Evolutionary conservation across 2,797 vertebrate genomes (phyloP).

Genomic region (Clarias laeviceps): DNA sequence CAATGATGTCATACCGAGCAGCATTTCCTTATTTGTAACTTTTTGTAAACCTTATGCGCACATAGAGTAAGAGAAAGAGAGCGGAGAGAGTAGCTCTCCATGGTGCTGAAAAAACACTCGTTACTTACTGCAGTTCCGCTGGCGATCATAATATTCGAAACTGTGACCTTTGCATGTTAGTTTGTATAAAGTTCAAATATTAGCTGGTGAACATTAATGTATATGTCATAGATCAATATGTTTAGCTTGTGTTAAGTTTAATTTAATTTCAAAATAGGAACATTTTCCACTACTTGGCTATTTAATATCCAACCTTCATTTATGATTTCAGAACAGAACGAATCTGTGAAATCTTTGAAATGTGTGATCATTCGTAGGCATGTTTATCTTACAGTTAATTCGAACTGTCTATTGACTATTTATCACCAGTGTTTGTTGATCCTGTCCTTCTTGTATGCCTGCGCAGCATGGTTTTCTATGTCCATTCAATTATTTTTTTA

Average conservation of each 20-base stretch:
- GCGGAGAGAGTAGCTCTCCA: constrained; percentile 64
- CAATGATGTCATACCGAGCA: background rate
- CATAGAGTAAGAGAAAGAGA: no score
- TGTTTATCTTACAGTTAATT: background rate
- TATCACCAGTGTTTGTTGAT: background rate
- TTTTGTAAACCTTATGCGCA: background rate
- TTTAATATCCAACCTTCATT: background rate
- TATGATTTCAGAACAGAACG: background rate
- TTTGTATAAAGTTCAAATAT: background rate
- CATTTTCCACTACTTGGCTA: background rate
- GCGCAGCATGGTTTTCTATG: background rate
- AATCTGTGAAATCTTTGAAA: background rate
- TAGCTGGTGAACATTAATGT: no score
- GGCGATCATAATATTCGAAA: background rate
- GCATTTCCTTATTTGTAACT: background rate
- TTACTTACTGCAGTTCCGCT: background rate
- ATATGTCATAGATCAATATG: no score
- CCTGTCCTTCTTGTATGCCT: background rate
- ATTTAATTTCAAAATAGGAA: background rate
- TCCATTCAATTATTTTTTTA: no score
- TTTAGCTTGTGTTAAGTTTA: background rate
- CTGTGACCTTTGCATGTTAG: background rate
- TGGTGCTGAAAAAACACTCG: constrained; percentile 69
- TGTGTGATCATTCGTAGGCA: background rate
- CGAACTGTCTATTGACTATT: background rate